Conservation (phyloP, 2,888 invertebrate species). For the Cephus runcator region DNA sequence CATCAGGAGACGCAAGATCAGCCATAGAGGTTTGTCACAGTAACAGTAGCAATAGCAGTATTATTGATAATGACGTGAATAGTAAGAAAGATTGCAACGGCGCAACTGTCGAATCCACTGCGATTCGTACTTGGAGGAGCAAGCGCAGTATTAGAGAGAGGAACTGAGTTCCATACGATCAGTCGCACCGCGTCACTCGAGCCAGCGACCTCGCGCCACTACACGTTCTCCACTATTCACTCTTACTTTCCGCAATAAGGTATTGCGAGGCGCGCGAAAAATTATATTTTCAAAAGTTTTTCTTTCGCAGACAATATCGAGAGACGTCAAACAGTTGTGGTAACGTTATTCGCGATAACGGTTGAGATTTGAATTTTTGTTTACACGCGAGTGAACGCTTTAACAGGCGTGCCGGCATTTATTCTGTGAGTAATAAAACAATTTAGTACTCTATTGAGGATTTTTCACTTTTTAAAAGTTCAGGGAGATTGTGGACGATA, state of each 20-base stretch:
- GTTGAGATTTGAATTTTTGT: background rate
- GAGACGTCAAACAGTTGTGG: background rate
- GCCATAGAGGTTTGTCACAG: background rate
- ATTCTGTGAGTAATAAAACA: background rate
- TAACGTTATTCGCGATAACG: background rate
- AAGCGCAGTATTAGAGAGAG: background rate
- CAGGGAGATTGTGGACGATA: background rate
- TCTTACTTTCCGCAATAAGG: constrained; percentile 4
- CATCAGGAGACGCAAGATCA: background rate
- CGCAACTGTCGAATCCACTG: background rate
- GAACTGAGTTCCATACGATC: constrained; percentile 26
- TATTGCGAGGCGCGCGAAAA: background rate
- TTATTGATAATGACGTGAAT: background rate
- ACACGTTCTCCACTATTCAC: constrained; percentile 21
- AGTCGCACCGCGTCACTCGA: constrained; percentile 59
- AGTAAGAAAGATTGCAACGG: background rate
- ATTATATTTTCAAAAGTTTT: background rate
- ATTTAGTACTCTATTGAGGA: background rate
- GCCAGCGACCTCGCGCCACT: constrained; percentile 48
- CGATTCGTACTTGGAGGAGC: background rate
- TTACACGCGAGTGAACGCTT: background rate
- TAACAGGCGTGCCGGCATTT: background rate
- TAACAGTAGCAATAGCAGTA: background rate
- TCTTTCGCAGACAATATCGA: background rate
- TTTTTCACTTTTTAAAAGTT: background rate